A percentile compares a stretch with the other conserved stretches of the same genome.
phyloP scores from a whole-genome alignment of 2,113 vertebrate genomes.

The Phalacrocorax aristotelis region DNA sequence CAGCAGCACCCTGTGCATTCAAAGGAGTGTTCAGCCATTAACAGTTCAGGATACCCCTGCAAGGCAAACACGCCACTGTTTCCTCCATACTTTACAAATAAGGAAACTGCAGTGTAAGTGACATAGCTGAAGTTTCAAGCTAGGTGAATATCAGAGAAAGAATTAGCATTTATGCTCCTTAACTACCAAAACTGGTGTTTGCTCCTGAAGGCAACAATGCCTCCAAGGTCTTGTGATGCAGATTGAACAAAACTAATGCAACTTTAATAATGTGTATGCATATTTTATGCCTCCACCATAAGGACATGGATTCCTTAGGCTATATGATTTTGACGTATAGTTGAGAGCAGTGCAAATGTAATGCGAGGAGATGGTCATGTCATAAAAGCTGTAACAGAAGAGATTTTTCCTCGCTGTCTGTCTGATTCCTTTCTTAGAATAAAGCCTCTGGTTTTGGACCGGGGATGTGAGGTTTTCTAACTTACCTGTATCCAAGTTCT shows the following conservation, averaged over 20 bases:
- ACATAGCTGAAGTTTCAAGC: neutral
- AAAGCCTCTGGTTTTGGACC: neutral
- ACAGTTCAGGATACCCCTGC: neutral
- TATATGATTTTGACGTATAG: neutral
- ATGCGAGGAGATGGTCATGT: neutral
- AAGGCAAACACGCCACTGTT: neutral
- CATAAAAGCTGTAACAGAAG: neutral
- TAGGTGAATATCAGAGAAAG: neutral
- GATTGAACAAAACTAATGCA: conserved; percentile 50
- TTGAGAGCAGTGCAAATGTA: neutral
- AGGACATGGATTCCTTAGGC: conserved; percentile 29
- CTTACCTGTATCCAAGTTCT: neutral
- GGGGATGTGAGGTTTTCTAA: neutral
- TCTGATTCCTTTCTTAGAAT: neutral
- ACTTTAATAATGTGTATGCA: conserved; percentile 48
- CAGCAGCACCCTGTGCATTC: neutral
- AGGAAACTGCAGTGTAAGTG: neutral
- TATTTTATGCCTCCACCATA: conserved; percentile 48
- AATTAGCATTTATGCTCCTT: neutral
- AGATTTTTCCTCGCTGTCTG: neutral
- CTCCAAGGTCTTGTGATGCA: conserved; percentile 18
- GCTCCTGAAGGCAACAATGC: conserved; percentile 21
- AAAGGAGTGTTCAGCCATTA: neutral
- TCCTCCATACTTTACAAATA: neutral
- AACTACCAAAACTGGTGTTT: conserved; percentile 4